phyloP scores from a whole-genome alignment of 64 coral and sea anemone species.

The Montipora foliosa region DNA sequence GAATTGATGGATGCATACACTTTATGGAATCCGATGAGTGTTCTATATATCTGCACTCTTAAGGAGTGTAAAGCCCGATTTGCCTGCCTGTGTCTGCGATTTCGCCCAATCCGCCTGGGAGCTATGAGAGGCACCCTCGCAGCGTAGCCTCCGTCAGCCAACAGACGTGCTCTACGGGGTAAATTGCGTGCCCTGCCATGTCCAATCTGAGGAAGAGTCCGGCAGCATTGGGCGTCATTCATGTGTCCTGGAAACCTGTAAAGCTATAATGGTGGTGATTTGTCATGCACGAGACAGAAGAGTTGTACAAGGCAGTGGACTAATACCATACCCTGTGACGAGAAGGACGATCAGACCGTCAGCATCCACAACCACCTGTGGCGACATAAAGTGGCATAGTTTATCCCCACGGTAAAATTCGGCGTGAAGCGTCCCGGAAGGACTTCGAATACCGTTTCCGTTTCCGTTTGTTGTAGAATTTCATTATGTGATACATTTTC shows the following conservation, averaged over 20 bases:
- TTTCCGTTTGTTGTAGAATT: no score
- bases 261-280: constrained; percentile 1
- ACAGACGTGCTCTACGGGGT: not conserved
- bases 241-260: no score
- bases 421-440: not conserved
- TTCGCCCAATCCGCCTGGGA: not conserved
- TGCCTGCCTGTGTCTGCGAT: constrained; percentile 1
- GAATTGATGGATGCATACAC: constrained; percentile 6
- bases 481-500: no score
- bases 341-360: not conserved
- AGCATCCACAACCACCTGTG: constrained; percentile 20
- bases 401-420: constrained; percentile 54
- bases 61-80: not conserved
- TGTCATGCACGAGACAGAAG: not conserved
- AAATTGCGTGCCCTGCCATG: not conserved
- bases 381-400: constrained; percentile 39
- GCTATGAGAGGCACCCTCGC: not conserved
- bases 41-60: not conserved
- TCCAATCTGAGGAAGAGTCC: not conserved
- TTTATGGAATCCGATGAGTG: constrained; percentile 15
- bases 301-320: not conserved
- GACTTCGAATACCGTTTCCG: not conserved
- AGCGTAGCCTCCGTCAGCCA: not conserved
- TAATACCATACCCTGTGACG: not conserved
- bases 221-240: not conserved